Conservation (phyloP, 1,140 invertebrate genomes). For the Ceratoteleas bidentatus region DNA sequence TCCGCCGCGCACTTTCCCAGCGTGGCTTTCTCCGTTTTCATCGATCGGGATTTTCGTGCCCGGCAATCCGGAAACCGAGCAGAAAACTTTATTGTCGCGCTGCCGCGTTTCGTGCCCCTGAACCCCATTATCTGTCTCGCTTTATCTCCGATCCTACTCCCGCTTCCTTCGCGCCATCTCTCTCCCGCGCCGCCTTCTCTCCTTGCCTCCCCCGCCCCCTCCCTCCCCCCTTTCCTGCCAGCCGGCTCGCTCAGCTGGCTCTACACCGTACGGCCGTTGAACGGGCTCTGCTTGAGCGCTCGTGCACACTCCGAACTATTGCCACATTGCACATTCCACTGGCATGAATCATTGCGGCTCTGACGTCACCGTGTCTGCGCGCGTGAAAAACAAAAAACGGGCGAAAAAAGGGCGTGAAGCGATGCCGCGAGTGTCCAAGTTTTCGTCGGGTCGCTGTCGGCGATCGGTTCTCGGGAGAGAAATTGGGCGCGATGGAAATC, state of each 20-base stretch:
- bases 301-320: conserved; percentile 67
- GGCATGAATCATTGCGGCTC: conserved; percentile 73
- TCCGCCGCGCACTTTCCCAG: conserved; percentile 12
- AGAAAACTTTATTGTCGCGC: conserved; percentile 51
- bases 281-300: conserved; percentile 63
- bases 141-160: conserved; percentile 22
- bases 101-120: conserved; percentile 61
- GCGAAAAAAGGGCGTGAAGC: not conserved
- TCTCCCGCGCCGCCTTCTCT: conserved; percentile 35
- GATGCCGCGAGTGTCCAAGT: not conserved
- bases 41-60: conserved; percentile 7
- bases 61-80: conserved; percentile 35
- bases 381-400: conserved; percentile 27
- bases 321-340: conserved; percentile 75
- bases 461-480: conserved; percentile 15
- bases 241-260: conserved; percentile 39
- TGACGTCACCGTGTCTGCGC: conserved; percentile 69
- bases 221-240: not conserved
- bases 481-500: conserved; percentile 35
- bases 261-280: conserved; percentile 52
- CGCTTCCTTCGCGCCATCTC: conserved; percentile 21
- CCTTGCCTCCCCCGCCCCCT: conserved; percentile 27
- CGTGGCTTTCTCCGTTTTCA: not conserved
- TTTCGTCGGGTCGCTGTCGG: not conserved
- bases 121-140: conserved; percentile 57